Base-by-base conservation (phyloP, 2,888 invertebrate species). In the Meliscaeva auricollis region DNA sequence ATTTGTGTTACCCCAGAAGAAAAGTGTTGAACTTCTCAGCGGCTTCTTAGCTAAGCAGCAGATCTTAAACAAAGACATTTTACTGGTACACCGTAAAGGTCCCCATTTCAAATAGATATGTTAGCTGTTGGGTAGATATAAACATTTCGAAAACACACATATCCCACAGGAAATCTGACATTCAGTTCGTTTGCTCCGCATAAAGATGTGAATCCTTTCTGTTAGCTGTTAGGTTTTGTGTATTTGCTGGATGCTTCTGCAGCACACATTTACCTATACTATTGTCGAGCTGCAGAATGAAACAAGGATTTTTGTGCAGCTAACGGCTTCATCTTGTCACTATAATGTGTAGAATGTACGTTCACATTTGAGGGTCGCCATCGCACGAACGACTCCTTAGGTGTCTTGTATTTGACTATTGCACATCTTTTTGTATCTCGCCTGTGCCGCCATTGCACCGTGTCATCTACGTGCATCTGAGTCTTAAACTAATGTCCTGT, bases 31-130 rank as follows among this genome's bases (percentile, higher is more conserved):
- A 68, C 75, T 68, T 74, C 68, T 74, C 50, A 64, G 72, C 78
- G 64, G 64, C 54, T 70, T 56, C 78, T 72, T 72, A 78, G 48
- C 17, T 64, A 35, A 56, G 44, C 64, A 64, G 58, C 64, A 64
- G 58, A 69, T 77, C 76, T 69, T 44, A 69, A 41, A 44, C 78
- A 73, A 73, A 73, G 66, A 48, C 78, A 22, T 56, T 78, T 66
- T 64, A 70, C 30, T 66, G 41, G 26, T 52, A 32, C 56, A 75
- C 75, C 54, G 20, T 56, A 35, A 35, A 56, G 56, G 56, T 48
- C 58, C 20, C 15, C 52, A 35, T 22, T 52, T 69, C 44, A 78
- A 72, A 64, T 64, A 52, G 62, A 38, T 38, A 58, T 58, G 46
- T n/a, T n/a, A n/a, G n/a, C n/a, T 50, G 44, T 62, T 62, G 9